phyloP scores from a whole-genome alignment of 1,140 invertebrate species.

The Chironomus tepperi region DNA sequence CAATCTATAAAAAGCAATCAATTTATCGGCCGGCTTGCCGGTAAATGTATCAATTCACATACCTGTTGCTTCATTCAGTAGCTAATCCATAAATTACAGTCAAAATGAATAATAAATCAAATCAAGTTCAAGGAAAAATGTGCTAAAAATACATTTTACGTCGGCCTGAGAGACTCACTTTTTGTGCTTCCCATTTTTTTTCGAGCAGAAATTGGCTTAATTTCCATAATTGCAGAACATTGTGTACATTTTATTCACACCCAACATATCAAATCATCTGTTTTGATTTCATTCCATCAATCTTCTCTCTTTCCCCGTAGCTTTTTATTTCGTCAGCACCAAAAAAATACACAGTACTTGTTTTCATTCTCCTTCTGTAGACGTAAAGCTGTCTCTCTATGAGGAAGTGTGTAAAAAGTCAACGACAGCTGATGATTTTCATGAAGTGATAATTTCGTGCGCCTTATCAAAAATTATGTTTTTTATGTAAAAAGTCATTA shows the following conservation, averaged over 20 bases:
- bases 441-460: background rate
- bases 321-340: too few relatives aligned
- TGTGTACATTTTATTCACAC: background rate
- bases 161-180: background rate
- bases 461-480: background rate
- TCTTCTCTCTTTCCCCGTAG: background rate
- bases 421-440: background rate
- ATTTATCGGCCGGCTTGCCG: too few relatives aligned
- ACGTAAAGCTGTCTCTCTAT: background rate
- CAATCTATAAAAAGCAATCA: too few relatives aligned
- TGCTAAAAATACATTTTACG: background rate
- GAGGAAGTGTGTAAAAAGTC: background rate
- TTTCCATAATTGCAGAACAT: background rate
- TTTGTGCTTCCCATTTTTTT: background rate
- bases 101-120: too few relatives aligned
- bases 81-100: too few relatives aligned
- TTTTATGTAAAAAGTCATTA: background rate
- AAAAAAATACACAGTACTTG: background rate
- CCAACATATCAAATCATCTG: background rate
- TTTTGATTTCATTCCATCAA: conserved; percentile 12
- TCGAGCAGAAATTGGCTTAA: conserved; percentile 1
- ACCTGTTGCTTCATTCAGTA: too few relatives aligned
- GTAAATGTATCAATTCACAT: too few relatives aligned
- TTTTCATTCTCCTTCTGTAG: background rate
- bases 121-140: too few relatives aligned